Conservation (phyloP, 1,140 invertebrate genomes). For the Heliconius himera region DNA sequence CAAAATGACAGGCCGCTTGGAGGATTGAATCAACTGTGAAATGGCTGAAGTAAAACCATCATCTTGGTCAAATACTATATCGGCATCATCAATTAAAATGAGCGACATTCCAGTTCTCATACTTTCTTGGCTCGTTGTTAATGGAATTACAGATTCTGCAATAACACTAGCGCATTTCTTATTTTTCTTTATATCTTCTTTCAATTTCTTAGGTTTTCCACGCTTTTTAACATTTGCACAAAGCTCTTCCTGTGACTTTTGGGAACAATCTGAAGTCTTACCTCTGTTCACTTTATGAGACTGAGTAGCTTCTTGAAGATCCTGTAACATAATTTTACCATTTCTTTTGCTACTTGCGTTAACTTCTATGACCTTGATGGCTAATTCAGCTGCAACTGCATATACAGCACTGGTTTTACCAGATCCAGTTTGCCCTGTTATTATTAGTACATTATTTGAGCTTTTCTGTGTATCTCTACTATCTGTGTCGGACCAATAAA, state of each 20-base stretch:
- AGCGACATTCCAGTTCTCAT: conserved; percentile 84
- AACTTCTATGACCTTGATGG: conserved; percentile 94
- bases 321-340: conserved; percentile 90
- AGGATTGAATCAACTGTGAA: conserved; percentile 87
- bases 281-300: conserved; percentile 89
- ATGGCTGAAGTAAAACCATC: conserved; percentile 92
- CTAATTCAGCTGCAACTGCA: conserved; percentile 92
- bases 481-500: conserved; percentile 82
- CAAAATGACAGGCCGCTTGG: conserved; percentile 93
- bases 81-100: conserved; percentile 94
- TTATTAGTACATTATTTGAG: conserved; percentile 86
- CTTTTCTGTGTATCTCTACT: conserved; percentile 62
- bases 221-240: conserved; percentile 50
- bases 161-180: conserved; percentile 49
- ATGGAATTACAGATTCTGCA: conserved; percentile 46
- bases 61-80: conserved; percentile 94
- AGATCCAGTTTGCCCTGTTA: conserved; percentile 90
- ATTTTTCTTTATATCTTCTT: conserved; percentile 41
- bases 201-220: conserved; percentile 56
- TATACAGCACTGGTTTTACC: conserved; percentile 96
- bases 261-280: conserved; percentile 56
- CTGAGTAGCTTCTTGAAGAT: conserved; percentile 95
- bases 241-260: conserved; percentile 57
- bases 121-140: conserved; percentile 62
- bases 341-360: conserved; percentile 93